These are phyloP conservation scores for Falcaria lacertinaria DNA, from an alignment of 2,888 invertebrate species.

Conservation along the genomic window DNA sequence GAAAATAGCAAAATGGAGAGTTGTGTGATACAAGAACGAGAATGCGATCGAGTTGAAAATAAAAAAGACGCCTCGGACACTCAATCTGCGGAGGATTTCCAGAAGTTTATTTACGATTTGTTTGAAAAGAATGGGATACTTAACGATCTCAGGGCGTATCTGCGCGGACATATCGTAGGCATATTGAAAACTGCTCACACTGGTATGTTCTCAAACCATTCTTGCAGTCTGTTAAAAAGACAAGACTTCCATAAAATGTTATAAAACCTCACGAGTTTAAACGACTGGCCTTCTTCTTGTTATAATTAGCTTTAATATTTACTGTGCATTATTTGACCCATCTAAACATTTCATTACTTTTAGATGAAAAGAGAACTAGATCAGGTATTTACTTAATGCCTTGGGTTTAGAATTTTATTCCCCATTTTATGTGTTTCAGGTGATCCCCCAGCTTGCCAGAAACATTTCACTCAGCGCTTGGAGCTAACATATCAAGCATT, in stretches of 20 bases:
- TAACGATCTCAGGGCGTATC: slow-evolving; percentile 77
- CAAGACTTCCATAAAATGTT: too few relatives aligned
- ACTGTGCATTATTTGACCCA: too few relatives aligned
- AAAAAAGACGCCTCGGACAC: slow-evolving; percentile 22
- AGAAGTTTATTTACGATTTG: slow-evolving; percentile 76
- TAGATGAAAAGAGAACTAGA: too few relatives aligned
- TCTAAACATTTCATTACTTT: too few relatives aligned
- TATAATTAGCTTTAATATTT: too few relatives aligned
- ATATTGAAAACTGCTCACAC: slow-evolving; percentile 72
- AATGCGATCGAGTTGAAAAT: slow-evolving; percentile 13
- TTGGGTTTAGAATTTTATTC: too few relatives aligned
- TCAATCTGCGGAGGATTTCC: slow-evolving; percentile 73
- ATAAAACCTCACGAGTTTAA: too few relatives aligned
- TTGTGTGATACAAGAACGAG: slow-evolving; percentile 14
- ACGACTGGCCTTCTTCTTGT: too few relatives aligned
- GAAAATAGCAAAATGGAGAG: slow-evolving; percentile 42
- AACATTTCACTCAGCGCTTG: slow-evolving; percentile 58
- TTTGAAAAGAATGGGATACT: slow-evolving; percentile 82
- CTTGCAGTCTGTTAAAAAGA: too few relatives aligned
- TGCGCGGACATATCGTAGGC: slow-evolving; percentile 80
- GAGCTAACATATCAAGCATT: slow-evolving; percentile 79
- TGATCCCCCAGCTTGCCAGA: slow-evolving; percentile 50
- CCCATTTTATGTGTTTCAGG: slow-evolving; percentile 35
- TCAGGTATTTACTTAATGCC: too few relatives aligned
- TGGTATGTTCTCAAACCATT: slow-evolving; percentile 36